Evolutionary conservation across 2,888 invertebrate species (phyloP).

Genomic region (Thera britannica): DNA sequence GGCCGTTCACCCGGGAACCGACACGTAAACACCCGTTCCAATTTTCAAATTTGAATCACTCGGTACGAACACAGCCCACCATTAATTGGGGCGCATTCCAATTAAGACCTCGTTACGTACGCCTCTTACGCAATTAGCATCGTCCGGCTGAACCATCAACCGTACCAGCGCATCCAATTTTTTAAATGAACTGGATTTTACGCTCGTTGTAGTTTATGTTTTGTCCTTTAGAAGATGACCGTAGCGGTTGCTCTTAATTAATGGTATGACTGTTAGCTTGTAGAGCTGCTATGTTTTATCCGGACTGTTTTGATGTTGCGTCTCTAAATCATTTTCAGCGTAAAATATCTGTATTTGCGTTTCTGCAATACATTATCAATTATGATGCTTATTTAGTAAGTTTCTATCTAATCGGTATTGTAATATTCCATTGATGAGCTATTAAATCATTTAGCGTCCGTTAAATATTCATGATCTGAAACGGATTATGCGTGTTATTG

Average conservation of each 20-base stretch:
- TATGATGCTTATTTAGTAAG: neutral
- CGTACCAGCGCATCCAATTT: constrained; percentile 55
- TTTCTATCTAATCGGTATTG: constrained; percentile 13
- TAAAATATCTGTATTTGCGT: neutral
- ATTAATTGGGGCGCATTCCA: constrained; percentile 83
- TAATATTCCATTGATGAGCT: constrained; percentile 20
- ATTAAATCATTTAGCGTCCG: constrained; percentile 26
- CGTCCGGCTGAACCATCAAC: constrained; percentile 61
- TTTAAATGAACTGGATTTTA: constrained; percentile 47
- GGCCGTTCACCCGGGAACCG: constrained; percentile 81
- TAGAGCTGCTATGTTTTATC: constrained; percentile 8
- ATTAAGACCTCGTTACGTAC: constrained; percentile 78
- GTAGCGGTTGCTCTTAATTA: constrained; percentile 15
- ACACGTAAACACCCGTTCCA: constrained; percentile 73
- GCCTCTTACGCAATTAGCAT: constrained; percentile 79
- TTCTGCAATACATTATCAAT: neutral
- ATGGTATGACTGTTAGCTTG: constrained; percentile 13
- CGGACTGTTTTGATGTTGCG: constrained; percentile 5
- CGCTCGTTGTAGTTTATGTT: constrained; percentile 37
- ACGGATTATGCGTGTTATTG: constrained; percentile 66
- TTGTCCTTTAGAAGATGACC: constrained; percentile 39
- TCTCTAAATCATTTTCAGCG: neutral
- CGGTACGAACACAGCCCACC: constrained; percentile 63
- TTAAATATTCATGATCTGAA: constrained; percentile 47
- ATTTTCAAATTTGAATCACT: constrained; percentile 73